Conservation (phyloP, 2,888 invertebrate species). For the Julus scandinavius region DNA sequence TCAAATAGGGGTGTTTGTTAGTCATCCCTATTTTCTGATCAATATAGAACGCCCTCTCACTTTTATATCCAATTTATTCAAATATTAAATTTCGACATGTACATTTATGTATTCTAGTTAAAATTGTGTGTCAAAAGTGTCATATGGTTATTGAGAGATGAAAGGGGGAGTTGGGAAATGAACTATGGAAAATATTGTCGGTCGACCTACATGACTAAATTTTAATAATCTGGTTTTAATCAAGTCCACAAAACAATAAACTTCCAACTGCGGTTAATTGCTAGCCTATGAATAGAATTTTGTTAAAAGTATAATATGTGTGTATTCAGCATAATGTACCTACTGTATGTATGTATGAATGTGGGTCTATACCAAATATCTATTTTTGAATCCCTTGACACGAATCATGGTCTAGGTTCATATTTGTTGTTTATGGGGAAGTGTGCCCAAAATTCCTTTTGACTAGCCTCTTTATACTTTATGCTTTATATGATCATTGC, state of each 20-base stretch:
- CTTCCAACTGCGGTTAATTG: constrained; percentile 21
- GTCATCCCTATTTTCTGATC: constrained; percentile 20
- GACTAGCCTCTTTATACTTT: not conserved
- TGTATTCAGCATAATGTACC: not conserved
- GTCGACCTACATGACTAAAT: constrained; percentile 37
- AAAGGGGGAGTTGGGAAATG: not conserved
- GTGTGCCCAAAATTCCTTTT: not conserved
- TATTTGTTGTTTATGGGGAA: constrained; percentile 24
- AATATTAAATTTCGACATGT: constrained; percentile 22
- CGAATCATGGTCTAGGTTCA: not conserved
- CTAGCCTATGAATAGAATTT: not conserved
- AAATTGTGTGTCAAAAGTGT: not conserved
- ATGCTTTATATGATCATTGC: not conserved
- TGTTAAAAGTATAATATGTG: not conserved
- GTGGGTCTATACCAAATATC: not conserved
- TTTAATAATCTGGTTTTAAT: constrained; percentile 45
- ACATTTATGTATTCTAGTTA: not conserved
- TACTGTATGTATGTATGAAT: not conserved
- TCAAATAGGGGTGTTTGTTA: constrained; percentile 45
- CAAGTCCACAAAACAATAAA: constrained; percentile 36
- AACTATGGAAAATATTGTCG: not conserved
- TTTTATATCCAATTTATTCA: constrained; percentile 40
- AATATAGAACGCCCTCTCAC: constrained; percentile 43
- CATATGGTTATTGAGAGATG: not conserved
- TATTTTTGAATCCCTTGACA: constrained; percentile 14